Conservation (phyloP, 2,113 vertebrate species). For the Alectura lathami region DNA sequence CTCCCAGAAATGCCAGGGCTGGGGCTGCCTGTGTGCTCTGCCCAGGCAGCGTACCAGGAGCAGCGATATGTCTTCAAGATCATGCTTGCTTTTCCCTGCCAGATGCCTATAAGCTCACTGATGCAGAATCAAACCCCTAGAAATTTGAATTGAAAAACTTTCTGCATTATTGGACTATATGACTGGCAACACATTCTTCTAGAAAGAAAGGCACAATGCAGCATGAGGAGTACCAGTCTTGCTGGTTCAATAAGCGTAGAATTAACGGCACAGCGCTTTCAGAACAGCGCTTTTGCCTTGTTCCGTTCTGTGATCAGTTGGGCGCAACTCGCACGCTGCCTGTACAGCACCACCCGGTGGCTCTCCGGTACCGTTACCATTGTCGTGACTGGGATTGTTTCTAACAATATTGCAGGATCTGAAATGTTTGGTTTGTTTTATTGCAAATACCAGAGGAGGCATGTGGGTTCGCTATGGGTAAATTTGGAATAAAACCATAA, state of each 20-base stretch:
- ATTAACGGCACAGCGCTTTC: neutral
- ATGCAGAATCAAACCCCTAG: neutral
- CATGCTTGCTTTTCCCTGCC: neutral
- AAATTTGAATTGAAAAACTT: neutral
- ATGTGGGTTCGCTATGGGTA: neutral
- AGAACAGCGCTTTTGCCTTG: neutral
- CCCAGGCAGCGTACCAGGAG: accelerated
- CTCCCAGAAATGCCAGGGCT: too few relatives aligned
- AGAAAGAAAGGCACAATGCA: neutral
- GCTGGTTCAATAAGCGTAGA: neutral
- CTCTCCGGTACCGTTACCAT: neutral
- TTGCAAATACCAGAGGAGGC: neutral
- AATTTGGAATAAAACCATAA: neutral
- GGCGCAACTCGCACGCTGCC: neutral
- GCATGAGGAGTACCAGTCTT: neutral
- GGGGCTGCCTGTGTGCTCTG: too few relatives aligned
- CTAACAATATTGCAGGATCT: neutral
- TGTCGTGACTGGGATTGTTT: neutral
- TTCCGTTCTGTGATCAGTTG: neutral
- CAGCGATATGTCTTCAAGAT: neutral
- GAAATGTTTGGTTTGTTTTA: neutral
- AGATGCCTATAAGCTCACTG: neutral
- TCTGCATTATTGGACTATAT: neutral
- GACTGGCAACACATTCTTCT: neutral
- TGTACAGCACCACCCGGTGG: conserved; percentile 56